Conservation (phyloP, 92 coral and sea anemone genomes). For the Zoanthus solanderi region DNA sequence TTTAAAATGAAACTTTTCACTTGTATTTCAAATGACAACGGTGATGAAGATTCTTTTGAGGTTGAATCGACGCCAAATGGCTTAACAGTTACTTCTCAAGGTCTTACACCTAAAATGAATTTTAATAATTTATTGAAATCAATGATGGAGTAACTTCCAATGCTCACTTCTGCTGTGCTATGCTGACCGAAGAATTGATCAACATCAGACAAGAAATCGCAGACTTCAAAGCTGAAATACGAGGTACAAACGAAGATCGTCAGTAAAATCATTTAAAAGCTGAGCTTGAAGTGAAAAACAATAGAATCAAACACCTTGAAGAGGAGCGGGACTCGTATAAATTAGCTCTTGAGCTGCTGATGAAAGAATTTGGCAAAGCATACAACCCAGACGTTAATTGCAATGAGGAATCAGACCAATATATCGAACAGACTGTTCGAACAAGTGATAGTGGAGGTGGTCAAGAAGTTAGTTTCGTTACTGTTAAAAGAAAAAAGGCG, state of each 20-base stretch:
- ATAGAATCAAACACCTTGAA: background rate
- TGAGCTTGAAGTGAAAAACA: slow-evolving; percentile 25
- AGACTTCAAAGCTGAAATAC: slow-evolving; percentile 16
- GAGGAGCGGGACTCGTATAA: slow-evolving; percentile 23
- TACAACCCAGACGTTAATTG: background rate
- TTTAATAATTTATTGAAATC: slow-evolving; percentile 33
- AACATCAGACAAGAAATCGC: slow-evolving; percentile 21
- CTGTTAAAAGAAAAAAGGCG: slow-evolving; percentile 16
- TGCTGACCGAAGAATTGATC: background rate
- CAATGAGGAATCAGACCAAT: background rate
- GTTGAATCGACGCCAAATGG: background rate
- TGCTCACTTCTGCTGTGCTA: slow-evolving; percentile 25
- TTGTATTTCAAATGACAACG: slow-evolving; percentile 1
- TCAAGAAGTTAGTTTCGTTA: background rate
- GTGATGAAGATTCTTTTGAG: background rate
- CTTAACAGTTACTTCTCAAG: no score
- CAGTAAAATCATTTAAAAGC: slow-evolving; percentile 1
- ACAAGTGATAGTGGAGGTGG: background rate
- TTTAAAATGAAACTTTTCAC: slow-evolving; percentile 6
- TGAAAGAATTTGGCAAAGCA: slow-evolving; percentile 19
- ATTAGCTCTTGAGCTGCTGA: slow-evolving; percentile 29
- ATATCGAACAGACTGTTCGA: background rate
- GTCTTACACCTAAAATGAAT: slow-evolving; percentile 20
- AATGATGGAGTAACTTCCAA: background rate
- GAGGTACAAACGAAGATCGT: slow-evolving; percentile 11